Evolutionary conservation across 1,140 invertebrate species (phyloP), one percentile per base, ranked within the genome.

Genomic region (Solenopsis fugax): DNA sequence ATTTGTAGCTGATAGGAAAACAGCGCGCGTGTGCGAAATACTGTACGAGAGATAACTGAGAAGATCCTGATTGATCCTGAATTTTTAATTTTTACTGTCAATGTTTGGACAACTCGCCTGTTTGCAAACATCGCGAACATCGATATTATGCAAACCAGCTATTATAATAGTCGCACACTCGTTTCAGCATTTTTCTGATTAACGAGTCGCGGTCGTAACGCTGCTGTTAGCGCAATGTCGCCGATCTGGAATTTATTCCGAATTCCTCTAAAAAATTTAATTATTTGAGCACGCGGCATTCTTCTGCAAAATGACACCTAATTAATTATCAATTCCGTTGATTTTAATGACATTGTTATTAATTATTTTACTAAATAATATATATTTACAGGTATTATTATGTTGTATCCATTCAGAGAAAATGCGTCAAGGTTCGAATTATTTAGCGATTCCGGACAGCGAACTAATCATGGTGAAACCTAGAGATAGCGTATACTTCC

Each of bases 391-490:
- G 16, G 0, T 34, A 34, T 62, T 0, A 5, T 60, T 2, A 50
- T 13, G 41, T 21, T 89, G 0, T 78, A 85, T 45, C 4, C 41
- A 0, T 4, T 54, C 1, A 29, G 4, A 10, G 4, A 64, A 7
- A 71, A 0, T 89, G 71, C 56, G 54, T 69, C 54, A 18, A 54
- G 75, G 0, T 88, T 80, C 1, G 24, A 88, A 54, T 54, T 89
- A 0, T 82, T 82, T 71, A 1, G 13, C 76, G 0, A 56, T 18
- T 6, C n/a, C 56, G 0, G 58, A 58, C 7, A 10, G 29, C 88
- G 9, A 65, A n/a, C 10, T 4, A 0, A 4, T 77, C 12, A 72
- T 7, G 0, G 0, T 89, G 0, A 76, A 56, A n/a, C 56, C 76
- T 2, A 82, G 64, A 1, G 48, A 37, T 0, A 5, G 1, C 0